Base-by-base conservation (phyloP, 2,888 invertebrate species). In the Dilophus febrilis region DNA sequence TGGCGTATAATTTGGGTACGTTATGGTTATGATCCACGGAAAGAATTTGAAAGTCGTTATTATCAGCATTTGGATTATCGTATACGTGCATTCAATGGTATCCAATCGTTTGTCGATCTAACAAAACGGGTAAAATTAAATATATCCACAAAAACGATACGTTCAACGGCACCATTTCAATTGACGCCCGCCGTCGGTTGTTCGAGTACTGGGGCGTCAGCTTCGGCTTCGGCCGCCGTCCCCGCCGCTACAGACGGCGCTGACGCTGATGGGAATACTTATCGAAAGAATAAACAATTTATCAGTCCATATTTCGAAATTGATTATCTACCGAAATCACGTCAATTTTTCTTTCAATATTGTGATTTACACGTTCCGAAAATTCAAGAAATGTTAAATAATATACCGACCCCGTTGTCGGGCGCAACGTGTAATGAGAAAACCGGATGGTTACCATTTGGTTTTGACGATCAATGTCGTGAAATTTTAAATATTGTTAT, bases 1-100 rank as follows among this genome's bases (percentile, higher is more conserved):
- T 98, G 94, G 91, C 70, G 91, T 46, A 73, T 79, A 39, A 71
- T 86, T 56, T 98, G 95, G 86, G 78, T 88, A 2, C 74, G 70
- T 49, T 79, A 80, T 52, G 94, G 94, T 0, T 95, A 87, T 55
- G 92, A 98, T 64, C 95, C 97, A 0, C 69, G 87, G 19, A 77
- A 74, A 49, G 77, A 87, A 46, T 77, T 80, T 4, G 64, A 65
- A 2, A 71, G 91, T 2, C 76, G 86, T 48, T 73, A 75, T 39
- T 94, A 86, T 57, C 97, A 98, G 64, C 81, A 81, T 3, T 66
- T 94, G 43, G 92, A 94, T 60, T 88, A 83, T 55, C 69, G 87
- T 48, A 33, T 22, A 6, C 22, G 22, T 22, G 22, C 22, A 22
- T 22, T 22, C 8, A 22, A 22, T 22, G 22, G 22, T 6, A 6